Conservation (phyloP, 2,888 invertebrate species). For the Choristoneura rosaceana region DNA sequence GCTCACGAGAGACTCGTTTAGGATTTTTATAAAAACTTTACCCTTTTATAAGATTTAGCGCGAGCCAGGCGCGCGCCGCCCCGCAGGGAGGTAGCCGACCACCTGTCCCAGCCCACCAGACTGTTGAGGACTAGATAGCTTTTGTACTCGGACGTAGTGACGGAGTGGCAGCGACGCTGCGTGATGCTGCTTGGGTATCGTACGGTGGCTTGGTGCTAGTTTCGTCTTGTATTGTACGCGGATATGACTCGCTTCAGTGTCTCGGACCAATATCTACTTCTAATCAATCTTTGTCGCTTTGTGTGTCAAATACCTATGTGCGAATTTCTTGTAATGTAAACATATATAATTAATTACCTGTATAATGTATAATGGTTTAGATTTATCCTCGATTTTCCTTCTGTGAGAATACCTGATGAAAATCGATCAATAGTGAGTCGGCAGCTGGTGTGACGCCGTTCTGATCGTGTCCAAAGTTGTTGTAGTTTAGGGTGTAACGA, state of each 20-base stretch:
- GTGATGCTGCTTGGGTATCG: conserved; percentile 66
- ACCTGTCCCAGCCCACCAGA: conserved; percentile 36
- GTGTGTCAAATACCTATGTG: conserved; percentile 83
- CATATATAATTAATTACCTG: conserved; percentile 73
- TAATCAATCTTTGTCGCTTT: conserved; percentile 81
- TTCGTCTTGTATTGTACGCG: conserved; percentile 67
- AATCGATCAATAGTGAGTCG: conserved; percentile 63
- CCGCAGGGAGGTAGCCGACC: conserved; percentile 29
- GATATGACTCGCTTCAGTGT: conserved; percentile 81
- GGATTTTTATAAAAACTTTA: conserved; percentile 76
- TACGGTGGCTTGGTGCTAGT: conserved; percentile 84
- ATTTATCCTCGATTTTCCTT: conserved; percentile 77
- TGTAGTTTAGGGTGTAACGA: conserved; percentile 74
- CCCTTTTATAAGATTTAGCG: conserved; percentile 73
- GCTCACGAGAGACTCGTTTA: conserved; percentile 63
- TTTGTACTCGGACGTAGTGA: conserved; percentile 60
- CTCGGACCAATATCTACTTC: conserved; percentile 83
- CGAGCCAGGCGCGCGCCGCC: conserved; percentile 53
- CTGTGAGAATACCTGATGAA: conserved; percentile 69
- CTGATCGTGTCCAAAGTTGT: conserved; percentile 76
- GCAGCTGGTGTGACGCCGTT: conserved; percentile 70
- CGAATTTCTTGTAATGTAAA: conserved; percentile 82
- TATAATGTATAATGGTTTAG: conserved; percentile 84
- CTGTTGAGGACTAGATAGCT: conserved; percentile 61
- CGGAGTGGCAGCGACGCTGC: conserved; percentile 51